Conservation (phyloP, 2,888 invertebrate genomes). For the Mesochorus sp. region DNA sequence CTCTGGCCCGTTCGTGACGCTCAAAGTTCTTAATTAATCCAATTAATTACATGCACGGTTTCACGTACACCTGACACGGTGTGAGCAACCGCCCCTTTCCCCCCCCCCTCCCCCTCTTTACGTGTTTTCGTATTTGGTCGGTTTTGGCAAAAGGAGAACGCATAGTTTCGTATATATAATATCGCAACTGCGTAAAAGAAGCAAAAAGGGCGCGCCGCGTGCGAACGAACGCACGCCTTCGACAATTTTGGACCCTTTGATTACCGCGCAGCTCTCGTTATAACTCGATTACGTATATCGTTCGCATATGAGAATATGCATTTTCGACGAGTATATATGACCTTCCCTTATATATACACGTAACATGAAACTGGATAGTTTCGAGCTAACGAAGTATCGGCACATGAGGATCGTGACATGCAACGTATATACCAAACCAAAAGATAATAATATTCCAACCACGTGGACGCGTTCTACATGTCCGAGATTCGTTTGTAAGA, state of each 20-base stretch:
- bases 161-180: no score
- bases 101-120: background rate
- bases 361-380: background rate
- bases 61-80: slow-evolving; percentile 59
- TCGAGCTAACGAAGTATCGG: slow-evolving; percentile 31
- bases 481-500: slow-evolving; percentile 4
- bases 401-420: background rate
- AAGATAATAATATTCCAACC: no score
- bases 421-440: no score
- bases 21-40: slow-evolving; percentile 75
- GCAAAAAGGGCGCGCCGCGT: no score
- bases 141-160: slow-evolving; percentile 26
- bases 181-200: background rate
- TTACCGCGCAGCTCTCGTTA: no score
- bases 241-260: no score
- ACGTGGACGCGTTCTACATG: slow-evolving; percentile 22
- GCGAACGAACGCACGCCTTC: no score
- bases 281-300: no score
- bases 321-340: no score
- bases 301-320: no score
- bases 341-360: no score
- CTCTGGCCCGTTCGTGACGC: slow-evolving; percentile 49
- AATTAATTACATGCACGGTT: slow-evolving; percentile 72
- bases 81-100: slow-evolving; percentile 13
- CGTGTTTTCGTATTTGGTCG: background rate